phyloP scores from a whole-genome alignment of 2,113 vertebrate genomes.

The Cygnus atratus region DNA sequence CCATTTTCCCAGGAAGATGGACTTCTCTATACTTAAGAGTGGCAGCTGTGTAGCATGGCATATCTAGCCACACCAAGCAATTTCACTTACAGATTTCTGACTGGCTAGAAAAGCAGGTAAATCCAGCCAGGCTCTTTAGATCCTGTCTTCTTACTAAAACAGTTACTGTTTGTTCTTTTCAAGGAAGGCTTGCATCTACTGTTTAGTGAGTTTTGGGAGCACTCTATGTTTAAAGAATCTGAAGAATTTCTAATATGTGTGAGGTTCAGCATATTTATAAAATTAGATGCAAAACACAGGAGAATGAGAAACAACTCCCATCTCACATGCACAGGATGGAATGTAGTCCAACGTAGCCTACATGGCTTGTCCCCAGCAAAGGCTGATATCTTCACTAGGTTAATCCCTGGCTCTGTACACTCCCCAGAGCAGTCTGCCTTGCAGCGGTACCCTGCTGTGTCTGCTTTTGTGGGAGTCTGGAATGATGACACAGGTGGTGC shows the following conservation, averaged over 20 bases:
- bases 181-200: background rate
- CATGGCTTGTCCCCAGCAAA: background rate
- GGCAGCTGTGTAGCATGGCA: background rate
- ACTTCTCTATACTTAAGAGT: background rate
- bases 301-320: background rate
- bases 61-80: background rate
- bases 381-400: background rate
- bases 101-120: background rate
- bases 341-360: background rate
- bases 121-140: background rate
- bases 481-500: background rate
- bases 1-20: background rate
- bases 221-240: background rate
- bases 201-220: background rate
- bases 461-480: background rate
- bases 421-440: background rate
- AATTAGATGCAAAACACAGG: background rate
- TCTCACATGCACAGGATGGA: background rate
- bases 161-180: background rate
- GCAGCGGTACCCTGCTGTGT: background rate
- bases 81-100: background rate
- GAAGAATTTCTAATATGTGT: background rate
- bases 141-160: background rate
- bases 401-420: rapidly evolving
- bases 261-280: background rate